phyloP scores from a whole-genome alignment of 2,797 vertebrate species.

The Threskiornis aethiopicus region DNA sequence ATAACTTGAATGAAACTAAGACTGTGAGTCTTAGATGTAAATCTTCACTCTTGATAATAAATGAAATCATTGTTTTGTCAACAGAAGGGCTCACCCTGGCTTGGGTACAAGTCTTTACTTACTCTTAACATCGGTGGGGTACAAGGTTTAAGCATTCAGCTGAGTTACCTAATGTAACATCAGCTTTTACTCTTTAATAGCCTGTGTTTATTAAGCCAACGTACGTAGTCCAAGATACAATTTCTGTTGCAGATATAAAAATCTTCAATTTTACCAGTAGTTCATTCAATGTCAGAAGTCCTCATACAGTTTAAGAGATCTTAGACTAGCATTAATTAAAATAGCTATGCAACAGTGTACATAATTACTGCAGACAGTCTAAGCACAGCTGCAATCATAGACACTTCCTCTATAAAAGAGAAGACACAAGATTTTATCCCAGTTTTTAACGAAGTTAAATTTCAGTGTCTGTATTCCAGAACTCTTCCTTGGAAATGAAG shows the following conservation, averaged over 20 bases:
- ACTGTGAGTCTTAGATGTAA: background rate
- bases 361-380: background rate
- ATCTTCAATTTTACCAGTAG: background rate
- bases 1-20: background rate
- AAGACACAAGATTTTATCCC: background rate
- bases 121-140: background rate
- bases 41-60: background rate
- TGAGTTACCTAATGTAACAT: background rate
- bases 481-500: background rate
- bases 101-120: background rate
- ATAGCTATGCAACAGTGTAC: background rate
- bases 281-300: background rate
- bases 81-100: background rate
- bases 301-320: background rate
- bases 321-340: background rate
- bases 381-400: background rate
- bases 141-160: background rate
- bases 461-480: background rate
- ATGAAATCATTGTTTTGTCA: background rate
- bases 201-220: background rate
- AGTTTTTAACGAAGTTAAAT: background rate
- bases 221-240: background rate
- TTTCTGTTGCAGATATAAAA: background rate
- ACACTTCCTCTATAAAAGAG: background rate
- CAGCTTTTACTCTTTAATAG: background rate